Evolutionary conservation across 2,797 vertebrate species (phyloP).

Genomic region (Heteromormyrus szaboi): DNA sequence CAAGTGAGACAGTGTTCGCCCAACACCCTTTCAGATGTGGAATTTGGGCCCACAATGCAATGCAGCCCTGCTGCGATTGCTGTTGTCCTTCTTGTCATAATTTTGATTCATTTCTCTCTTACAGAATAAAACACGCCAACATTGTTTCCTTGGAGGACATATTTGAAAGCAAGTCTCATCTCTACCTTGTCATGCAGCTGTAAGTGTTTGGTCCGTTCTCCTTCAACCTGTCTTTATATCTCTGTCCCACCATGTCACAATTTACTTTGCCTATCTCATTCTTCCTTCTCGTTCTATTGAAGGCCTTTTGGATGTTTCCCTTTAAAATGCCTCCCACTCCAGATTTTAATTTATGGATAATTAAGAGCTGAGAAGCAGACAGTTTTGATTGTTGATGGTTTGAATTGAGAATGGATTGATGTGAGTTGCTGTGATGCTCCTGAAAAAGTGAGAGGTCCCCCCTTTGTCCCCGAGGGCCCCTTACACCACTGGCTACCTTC

Average conservation of each 20-base stretch:
- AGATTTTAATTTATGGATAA: neutral
- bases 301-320: neutral
- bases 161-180: conserved; percentile 88
- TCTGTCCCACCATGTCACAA: neutral
- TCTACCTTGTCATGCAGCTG: conserved; percentile 99
- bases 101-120: conserved; percentile 31
- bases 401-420: neutral
- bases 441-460: neutral
- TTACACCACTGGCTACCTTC: neutral
- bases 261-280: neutral
- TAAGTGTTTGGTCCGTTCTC: conserved; percentile 61
- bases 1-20: neutral
- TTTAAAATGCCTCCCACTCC: neutral
- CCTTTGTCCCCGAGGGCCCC: neutral
- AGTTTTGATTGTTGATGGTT: neutral
- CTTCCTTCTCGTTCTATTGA: neutral
- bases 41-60: neutral
- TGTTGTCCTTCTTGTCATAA: neutral
- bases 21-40: neutral
- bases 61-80: neutral
- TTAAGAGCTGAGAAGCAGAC: neutral
- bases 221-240: neutral
- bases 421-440: neutral
- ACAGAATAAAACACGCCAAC: conserved; percentile 92
- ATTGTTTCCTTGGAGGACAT: conserved; percentile 96